A percentile compares a stretch with the other conserved stretches of the same genome.
These are phyloP conservation scores for Macrostomum lignano DNA, from an alignment of 1,140 invertebrate species.

Conservation along the genomic window DNA sequence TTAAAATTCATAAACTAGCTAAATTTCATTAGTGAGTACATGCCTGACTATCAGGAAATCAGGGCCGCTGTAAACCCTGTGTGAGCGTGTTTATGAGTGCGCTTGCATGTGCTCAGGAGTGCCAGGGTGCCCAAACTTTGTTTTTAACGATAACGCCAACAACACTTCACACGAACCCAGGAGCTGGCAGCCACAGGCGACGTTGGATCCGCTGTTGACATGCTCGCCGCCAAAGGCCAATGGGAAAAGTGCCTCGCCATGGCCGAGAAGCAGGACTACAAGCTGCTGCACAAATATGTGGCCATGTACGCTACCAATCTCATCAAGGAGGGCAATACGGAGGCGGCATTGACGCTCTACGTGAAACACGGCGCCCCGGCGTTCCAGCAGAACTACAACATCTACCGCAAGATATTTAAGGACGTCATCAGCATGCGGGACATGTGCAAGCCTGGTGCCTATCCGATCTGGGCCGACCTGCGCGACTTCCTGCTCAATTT, in stretches of 20 bases:
- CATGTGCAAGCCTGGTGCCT: conserved; percentile 32
- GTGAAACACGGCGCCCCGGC: conserved; percentile 45
- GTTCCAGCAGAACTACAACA: conserved; percentile 50
- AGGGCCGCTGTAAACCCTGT: too few species aligned
- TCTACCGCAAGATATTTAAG: conserved; percentile 43
- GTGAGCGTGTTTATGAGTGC: too few species aligned
- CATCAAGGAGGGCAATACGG: conserved; percentile 36
- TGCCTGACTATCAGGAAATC: too few species aligned
- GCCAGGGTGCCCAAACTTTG: too few species aligned
- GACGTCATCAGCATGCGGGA: conserved; percentile 33
- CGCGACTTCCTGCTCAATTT: conserved; percentile 39
- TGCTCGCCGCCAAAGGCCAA: conserved; percentile 57
- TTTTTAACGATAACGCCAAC: too few species aligned
- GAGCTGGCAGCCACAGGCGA: too few species aligned
- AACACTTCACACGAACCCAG: too few species aligned
- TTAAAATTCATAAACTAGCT: too few species aligned
- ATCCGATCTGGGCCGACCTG: conserved; percentile 36
- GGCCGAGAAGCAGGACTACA: conserved; percentile 38
- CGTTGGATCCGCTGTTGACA: conserved; percentile 58
- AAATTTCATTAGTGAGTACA: too few species aligned
- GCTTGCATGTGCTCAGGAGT: too few species aligned
- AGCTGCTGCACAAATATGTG: conserved; percentile 53
- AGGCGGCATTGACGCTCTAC: conserved; percentile 41
- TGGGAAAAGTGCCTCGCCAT: conserved; percentile 66
- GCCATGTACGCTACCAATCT: conserved; percentile 51